These are phyloP conservation scores for Microtus montanus DNA, from an alignment of 2,113 vertebrate species.

Conservation along the genomic window DNA sequence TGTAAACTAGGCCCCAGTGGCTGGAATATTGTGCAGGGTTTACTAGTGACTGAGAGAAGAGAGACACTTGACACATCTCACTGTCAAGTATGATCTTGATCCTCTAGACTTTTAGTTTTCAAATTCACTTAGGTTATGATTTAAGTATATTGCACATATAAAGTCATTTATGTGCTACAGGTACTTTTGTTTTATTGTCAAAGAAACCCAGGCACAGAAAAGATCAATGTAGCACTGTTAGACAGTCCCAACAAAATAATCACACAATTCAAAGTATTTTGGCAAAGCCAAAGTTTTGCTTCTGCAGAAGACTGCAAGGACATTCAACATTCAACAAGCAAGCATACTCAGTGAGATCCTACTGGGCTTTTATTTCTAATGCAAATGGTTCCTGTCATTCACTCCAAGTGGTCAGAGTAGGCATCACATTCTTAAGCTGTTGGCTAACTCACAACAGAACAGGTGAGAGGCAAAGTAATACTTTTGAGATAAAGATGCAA, in stretches of 20 bases:
- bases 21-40: neutral
- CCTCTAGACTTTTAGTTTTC: neutral
- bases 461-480: too few relatives aligned
- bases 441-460: neutral
- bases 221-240: neutral
- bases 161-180: neutral
- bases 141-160: neutral
- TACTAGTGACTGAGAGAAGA: neutral
- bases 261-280: neutral
- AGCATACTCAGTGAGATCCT: neutral
- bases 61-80: neutral
- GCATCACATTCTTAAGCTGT: neutral
- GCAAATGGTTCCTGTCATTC: neutral
- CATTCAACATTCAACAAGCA: neutral
- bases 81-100: neutral
- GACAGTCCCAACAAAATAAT: neutral
- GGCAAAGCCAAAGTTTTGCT: neutral
- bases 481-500: neutral
- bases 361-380: neutral
- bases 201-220: neutral
- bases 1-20: neutral
- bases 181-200: neutral
- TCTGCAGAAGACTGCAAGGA: neutral
- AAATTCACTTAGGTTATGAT: constrained; percentile 9
- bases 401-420: neutral